Base-by-base conservation (phyloP, 2,797 vertebrate species). In the Meriones psammophilus region DNA sequence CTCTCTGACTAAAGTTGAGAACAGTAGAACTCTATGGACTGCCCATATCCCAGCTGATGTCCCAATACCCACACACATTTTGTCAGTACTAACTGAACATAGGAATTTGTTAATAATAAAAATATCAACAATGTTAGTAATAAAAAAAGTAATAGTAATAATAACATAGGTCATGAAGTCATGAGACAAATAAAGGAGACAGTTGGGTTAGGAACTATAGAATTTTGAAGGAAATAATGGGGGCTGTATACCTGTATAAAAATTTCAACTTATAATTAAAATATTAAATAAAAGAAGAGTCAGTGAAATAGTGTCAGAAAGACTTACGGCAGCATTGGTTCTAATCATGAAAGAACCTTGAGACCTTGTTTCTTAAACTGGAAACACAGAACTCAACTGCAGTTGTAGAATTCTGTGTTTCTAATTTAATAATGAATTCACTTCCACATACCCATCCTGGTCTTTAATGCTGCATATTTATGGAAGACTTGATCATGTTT, bases 401-500 rank as follows among this genome's bases (percentile, higher is more conserved):
- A 54, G 50, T 56, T 60, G 39, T 77, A 28, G 15, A 62, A 62
- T 71, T 89, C 64, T n/a, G n/a, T 74, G 62, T 28, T 62, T 71
- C 68, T n/a, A 76, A 89, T 36, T 60, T 17, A 56, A 83, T 64
- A 69, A 28, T 50, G 2, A 22, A n/a, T 33, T 88, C 26, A n/a
- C 50, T 30, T 89, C 17, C 18, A 66, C 14, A 13, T 8, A 4
- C 69, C 74, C 26, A 68, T 76, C n/a, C 33, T 80, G 5, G 50
- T 95, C 33, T 46, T 92, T 83, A 50, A 50, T 74, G 14, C 30
- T 92, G 62, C 77, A 81, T 81, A 39, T 89, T 91, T 92, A 22
- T 69, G 39, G 39, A 36, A 58, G 1, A n/a, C 30, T 58, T 46
- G 62, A 78, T 24, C 1, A 3, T 76, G 24, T 83, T 89, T 84